These are phyloP conservation scores for Phrynocephalus vlangalii DNA, from an alignment of 2,797 vertebrate genomes.

Conservation along the genomic window DNA sequence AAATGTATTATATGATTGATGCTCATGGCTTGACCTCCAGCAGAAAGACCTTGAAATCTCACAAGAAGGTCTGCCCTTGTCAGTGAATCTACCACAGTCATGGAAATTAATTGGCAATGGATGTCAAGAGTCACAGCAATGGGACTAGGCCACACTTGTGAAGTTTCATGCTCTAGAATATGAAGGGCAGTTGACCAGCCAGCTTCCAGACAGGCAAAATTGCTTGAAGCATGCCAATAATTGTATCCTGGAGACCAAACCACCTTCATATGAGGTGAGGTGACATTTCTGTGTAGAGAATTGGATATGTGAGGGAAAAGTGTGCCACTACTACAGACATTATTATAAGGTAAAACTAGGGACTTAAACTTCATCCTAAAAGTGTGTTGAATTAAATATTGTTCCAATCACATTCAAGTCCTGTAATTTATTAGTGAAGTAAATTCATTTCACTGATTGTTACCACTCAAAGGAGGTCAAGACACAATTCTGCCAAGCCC, in stretches of 20 bases:
- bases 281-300: constrained; percentile 2
- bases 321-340: neutral
- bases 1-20: constrained; percentile 11
- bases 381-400: neutral
- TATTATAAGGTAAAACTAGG: neutral
- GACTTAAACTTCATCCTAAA: neutral
- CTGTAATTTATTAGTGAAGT: neutral
- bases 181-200: neutral
- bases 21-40: neutral
- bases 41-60: constrained; percentile 10
- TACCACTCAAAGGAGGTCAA: neutral
- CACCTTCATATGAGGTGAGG: neutral
- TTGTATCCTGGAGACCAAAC: neutral
- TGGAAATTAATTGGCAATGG: constrained; percentile 17
- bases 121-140: constrained; percentile 26
- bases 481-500: neutral
- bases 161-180: constrained; percentile 12
- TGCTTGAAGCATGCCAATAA: constrained; percentile 29
- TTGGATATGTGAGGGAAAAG: neutral
- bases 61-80: neutral
- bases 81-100: neutral
- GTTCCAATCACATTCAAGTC: neutral
- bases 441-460: neutral
- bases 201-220: neutral
- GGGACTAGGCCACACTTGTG: constrained; percentile 14